Conservation (phyloP, 2,888 invertebrate genomes). For the Drosophila melanosoma region DNA sequence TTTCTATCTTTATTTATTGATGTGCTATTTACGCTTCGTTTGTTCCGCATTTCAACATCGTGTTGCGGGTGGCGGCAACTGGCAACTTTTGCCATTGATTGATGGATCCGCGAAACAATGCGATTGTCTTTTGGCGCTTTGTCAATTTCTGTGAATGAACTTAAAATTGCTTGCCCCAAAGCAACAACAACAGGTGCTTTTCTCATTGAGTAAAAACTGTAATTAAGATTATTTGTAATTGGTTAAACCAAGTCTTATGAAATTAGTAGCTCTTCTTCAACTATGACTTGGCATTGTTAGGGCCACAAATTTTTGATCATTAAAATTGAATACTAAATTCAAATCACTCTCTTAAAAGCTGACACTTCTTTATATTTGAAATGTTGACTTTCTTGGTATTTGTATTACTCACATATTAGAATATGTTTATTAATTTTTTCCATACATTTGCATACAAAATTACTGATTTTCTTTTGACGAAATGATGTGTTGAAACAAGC, state of each 20-base stretch:
- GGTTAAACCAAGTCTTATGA: not conserved
- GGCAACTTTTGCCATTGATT: constrained; percentile 25
- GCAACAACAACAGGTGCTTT: constrained; percentile 15
- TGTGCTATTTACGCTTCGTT: constrained; percentile 19
- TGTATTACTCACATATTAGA: not conserved
- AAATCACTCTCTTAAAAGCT: not conserved
- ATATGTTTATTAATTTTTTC: not conserved
- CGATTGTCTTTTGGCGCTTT: constrained; percentile 8
- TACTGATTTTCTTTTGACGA: not conserved
- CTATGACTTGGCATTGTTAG: not conserved
- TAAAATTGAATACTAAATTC: not conserved
- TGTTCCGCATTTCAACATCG: constrained; percentile 26
- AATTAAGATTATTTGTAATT: not conserved
- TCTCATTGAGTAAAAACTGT: not conserved
- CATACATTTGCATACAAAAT: not conserved
- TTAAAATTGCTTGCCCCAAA: not conserved
- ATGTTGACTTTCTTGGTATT: not conserved
- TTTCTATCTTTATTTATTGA: not conserved
- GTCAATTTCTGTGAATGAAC: constrained; percentile 19
- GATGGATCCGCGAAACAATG: constrained; percentile 15
- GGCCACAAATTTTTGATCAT: not conserved
- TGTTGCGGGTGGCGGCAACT: constrained; percentile 29
- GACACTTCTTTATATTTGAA: not conserved
- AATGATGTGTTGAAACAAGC: not conserved
- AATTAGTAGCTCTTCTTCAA: not conserved